Base-by-base conservation (phyloP, 2,113 vertebrate genomes). In the Fukomys damarensis region DNA sequence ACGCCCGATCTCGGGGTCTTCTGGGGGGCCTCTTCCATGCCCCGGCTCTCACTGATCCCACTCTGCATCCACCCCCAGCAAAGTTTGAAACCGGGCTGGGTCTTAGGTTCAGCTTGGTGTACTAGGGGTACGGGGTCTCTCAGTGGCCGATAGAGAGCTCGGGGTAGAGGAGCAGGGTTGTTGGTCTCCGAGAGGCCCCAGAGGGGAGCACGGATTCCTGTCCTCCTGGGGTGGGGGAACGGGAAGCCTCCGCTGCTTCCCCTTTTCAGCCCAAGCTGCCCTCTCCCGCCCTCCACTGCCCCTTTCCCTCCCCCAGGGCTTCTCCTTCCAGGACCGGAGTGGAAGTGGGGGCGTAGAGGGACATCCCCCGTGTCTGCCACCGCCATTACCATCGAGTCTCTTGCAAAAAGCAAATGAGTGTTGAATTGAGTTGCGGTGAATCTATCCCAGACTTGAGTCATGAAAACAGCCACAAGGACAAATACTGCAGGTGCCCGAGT, bases 1-100 rank as follows among this genome's bases (percentile, higher is more conserved):
- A 26, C 41, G 41, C 84, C 43, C 12, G 41, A 20, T 26, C 35
- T 63, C 38, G 4, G 20, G 82, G 93, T 83, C 82, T 14, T 52
- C 10, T 3, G 68, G 54, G 8, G 41, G 5, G 1, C 66, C 95
- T 52, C 52, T 12, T 81, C 19, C 19, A 0, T 0, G 54, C 41
- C 61, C 49, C 24, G 41, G 7, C 43, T 24, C 76, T 58, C 35
- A 7, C 46, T 16, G 2, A 22, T 28, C 46, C 38, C 66, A 30
- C 87, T 86, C 63, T 83, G 70, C 49, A 93, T 88, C 95, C 83
- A 80, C 90, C 83, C 87, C 17, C 41, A 49, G 86, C 86, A 97
- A 97, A 98, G 97, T 98, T 97, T 91, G 91, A 66, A 74, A 68
- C 38, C 11, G 0, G 38, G 56, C 81, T 38, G 68, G 54, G 85